Evolutionary conservation across 2,888 invertebrate genomes (phyloP).

Genomic region (Rotaria socialis): DNA sequence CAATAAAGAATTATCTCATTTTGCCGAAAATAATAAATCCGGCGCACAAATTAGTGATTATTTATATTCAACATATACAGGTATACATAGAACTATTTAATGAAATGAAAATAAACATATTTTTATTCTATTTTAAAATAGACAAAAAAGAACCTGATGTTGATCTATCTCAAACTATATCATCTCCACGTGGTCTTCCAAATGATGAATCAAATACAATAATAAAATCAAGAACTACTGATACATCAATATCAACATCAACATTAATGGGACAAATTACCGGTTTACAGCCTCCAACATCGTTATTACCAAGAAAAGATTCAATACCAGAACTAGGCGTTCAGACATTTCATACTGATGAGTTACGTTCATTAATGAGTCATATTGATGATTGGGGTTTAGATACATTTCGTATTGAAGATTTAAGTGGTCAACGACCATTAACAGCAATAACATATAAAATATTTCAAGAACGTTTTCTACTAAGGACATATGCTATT

Average conservation of each 20-base stretch:
- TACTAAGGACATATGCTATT: slow-evolving; percentile 85
- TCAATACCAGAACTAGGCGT: background rate
- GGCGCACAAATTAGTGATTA: slow-evolving; percentile 99
- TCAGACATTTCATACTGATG: background rate
- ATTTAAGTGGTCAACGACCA: slow-evolving; percentile 82
- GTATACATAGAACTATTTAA: slow-evolving; percentile 65
- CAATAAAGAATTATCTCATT: slow-evolving; percentile 96
- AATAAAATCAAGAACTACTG: background rate
- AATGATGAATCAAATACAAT: background rate
- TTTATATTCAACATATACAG: slow-evolving; percentile 96
- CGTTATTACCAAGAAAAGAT: background rate
- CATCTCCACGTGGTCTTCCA: background rate
- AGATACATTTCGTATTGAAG: slow-evolving; percentile 91
- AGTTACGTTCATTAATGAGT: slow-evolving; percentile 70
- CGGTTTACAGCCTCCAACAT: background rate
- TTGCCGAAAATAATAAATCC: slow-evolving; percentile 96
- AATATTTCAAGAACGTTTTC: slow-evolving; percentile 77
- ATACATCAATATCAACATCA: background rate
- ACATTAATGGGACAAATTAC: background rate
- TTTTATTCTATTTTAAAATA: background rate
- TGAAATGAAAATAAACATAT: too few relatives aligned
- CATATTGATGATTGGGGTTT: slow-evolving; percentile 97
- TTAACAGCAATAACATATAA: slow-evolving; percentile 90
- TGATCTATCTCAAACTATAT: background rate
- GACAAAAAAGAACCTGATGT: slow-evolving; percentile 36